Evolutionary conservation across 2,797 vertebrate genomes (phyloP).

Genomic region (Gymnoscopelus microlampas): DNA sequence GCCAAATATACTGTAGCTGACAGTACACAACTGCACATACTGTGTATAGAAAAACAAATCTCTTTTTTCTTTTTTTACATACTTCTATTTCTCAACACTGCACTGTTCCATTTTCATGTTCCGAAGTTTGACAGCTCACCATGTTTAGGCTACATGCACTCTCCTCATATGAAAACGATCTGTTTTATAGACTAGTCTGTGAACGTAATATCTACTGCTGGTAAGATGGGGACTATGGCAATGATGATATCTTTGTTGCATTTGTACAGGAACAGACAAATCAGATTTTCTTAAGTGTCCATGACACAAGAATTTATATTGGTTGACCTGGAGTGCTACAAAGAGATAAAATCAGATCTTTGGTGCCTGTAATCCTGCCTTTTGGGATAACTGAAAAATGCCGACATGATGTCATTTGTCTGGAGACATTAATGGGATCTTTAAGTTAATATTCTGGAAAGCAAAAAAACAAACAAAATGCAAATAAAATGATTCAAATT

Average conservation of each 20-base stretch:
- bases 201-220: constrained; percentile 41
- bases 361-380: constrained; percentile 23
- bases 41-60: constrained; percentile 65
- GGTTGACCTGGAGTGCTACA: neutral
- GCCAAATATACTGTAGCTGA: constrained; percentile 68
- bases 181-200: constrained; percentile 15
- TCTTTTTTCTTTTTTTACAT: constrained; percentile 56
- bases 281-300: constrained; percentile 2
- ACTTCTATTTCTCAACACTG: constrained; percentile 66
- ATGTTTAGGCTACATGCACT: constrained; percentile 32
- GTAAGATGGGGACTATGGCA: constrained; percentile 41
- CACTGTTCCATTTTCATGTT: constrained; percentile 55
- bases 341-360: constrained; percentile 10
- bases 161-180: constrained; percentile 39
- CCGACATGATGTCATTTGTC: neutral
- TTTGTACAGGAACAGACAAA: constrained; percentile 23
- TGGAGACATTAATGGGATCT: too few relatives aligned
- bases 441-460: too few relatives aligned
- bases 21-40: constrained; percentile 79
- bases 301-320: neutral
- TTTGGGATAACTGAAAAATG: constrained; percentile 12
- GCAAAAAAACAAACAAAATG: too few relatives aligned
- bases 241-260: constrained; percentile 9
- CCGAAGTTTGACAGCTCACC: constrained; percentile 35
- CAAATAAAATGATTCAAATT: constrained; percentile 8